Evolutionary conservation across 1,140 invertebrate genomes (phyloP).

Genomic region (Magallana gigas): DNA sequence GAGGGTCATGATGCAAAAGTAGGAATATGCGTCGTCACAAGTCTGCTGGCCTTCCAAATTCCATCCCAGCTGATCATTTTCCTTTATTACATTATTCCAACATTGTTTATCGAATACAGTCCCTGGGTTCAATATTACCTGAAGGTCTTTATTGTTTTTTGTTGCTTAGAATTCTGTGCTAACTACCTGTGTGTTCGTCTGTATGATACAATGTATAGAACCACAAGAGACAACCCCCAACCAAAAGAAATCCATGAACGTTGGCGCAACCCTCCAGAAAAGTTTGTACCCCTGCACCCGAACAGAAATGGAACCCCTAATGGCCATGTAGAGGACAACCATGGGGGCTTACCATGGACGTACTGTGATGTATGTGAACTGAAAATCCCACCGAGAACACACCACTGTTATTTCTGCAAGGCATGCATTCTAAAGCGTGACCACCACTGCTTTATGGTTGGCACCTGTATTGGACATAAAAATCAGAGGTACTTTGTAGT

Average conservation of each 20-base stretch:
- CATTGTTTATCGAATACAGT: constrained; percentile 56
- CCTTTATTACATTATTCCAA: constrained; percentile 59
- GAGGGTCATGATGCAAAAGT: background rate
- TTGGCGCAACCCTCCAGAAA: constrained; percentile 55
- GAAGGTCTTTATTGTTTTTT: constrained; percentile 59
- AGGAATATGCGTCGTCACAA: background rate
- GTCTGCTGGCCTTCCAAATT: constrained; percentile 57
- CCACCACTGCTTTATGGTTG: constrained; percentile 96
- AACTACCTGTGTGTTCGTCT: constrained; percentile 64
- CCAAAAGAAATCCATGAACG: constrained; percentile 1
- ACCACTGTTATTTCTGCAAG: constrained; percentile 65
- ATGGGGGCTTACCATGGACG: constrained; percentile 53
- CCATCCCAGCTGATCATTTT: constrained; percentile 61
- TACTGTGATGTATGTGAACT: constrained; percentile 61
- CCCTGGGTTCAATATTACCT: constrained; percentile 62
- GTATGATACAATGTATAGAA: constrained; percentile 52
- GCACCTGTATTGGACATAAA: constrained; percentile 92
- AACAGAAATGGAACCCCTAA: constrained; percentile 24
- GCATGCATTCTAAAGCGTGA: constrained; percentile 93
- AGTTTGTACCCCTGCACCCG: constrained; percentile 46
- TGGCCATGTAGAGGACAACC: background rate
- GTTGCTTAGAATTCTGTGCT: constrained; percentile 55
- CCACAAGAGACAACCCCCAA: constrained; percentile 57
- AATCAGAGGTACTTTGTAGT: constrained; percentile 94
- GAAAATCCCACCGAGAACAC: constrained; percentile 59